phyloP scores from a whole-genome alignment of 2,113 vertebrate species.

The Callocephalon fimbriatum region DNA sequence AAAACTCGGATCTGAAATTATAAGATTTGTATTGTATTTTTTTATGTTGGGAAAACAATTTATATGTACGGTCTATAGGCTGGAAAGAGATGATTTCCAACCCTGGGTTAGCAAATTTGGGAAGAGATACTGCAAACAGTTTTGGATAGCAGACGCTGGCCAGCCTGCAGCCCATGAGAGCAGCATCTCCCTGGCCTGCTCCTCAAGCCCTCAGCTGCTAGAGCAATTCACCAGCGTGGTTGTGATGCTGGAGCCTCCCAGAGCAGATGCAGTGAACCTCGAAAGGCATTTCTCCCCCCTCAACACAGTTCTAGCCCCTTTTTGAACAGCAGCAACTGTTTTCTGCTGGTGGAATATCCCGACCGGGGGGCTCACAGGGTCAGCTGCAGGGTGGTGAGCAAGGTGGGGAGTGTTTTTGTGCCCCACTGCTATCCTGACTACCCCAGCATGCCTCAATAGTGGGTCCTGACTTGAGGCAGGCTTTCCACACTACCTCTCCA shows the following conservation, averaged over 20 bases:
- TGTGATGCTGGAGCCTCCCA: neutral
- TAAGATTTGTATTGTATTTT: neutral
- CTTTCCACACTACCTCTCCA: neutral
- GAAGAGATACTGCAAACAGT: neutral
- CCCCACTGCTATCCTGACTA: neutral
- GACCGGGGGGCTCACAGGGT: rapidly evolving
- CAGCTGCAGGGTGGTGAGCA: rapidly evolving
- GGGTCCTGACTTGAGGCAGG: neutral
- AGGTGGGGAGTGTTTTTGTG: neutral
- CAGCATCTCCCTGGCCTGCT: neutral
- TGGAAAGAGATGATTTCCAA: neutral
- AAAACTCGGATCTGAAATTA: neutral
- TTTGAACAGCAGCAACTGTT: neutral
- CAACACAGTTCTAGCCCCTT: neutral
- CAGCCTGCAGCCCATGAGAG: neutral
- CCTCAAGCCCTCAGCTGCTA: neutral
- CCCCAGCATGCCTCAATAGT: rapidly evolving
- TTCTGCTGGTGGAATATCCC: neutral
- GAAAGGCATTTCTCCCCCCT: neutral
- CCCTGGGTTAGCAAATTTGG: neutral
- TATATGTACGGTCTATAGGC: neutral
- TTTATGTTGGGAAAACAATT: neutral
- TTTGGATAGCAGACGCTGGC: neutral
- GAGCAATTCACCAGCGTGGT: rapidly evolving
- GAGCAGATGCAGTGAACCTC: neutral